A percentile compares a stretch with the other conserved stretches of the same genome.
phyloP scores from a whole-genome alignment of 2,113 vertebrate genomes.

The Syrrhaptes paradoxus region DNA sequence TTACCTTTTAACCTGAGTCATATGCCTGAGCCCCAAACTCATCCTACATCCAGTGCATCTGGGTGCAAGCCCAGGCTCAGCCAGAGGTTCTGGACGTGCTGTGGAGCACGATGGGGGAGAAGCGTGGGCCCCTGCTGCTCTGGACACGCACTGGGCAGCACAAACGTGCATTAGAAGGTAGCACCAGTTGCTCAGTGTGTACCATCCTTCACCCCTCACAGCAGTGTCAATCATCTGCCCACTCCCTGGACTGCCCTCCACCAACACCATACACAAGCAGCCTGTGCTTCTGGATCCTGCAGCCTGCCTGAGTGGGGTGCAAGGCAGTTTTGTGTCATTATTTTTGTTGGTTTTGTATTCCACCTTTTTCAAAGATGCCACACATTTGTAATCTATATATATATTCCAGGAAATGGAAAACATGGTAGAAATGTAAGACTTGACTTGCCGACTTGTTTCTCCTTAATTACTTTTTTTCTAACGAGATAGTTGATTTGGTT shows the following conservation, averaged over 20 bases:
- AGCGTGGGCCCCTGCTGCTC: neutral
- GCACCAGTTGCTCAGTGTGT: neutral
- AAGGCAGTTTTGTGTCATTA: neutral
- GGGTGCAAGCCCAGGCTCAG: neutral
- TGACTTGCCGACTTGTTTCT: neutral
- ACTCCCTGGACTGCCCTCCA: neutral
- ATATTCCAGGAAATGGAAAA: neutral
- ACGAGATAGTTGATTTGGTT: neutral
- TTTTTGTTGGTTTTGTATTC: fast-evolving
- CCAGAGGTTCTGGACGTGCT: fast-evolving
- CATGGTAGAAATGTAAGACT: neutral
- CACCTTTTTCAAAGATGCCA: neutral
- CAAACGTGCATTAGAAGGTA: fast-evolving
- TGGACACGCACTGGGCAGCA: fast-evolving
- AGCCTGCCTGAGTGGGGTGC: neutral
- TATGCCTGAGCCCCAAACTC: neutral
- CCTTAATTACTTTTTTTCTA: neutral
- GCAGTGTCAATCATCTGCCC: neutral
- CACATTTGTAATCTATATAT: fast-evolving
- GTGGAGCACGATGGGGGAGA: fast-evolving
- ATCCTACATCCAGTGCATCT: neutral
- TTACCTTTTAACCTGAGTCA: neutral
- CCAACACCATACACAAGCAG: neutral
- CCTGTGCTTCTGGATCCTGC: neutral
- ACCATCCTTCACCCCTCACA: neutral